Percentiles rank a stretch among this genome's conserved stretches.
phyloP scores from a whole-genome alignment of 2,113 vertebrate genomes.

The Vanacampus margaritifer region DNA sequence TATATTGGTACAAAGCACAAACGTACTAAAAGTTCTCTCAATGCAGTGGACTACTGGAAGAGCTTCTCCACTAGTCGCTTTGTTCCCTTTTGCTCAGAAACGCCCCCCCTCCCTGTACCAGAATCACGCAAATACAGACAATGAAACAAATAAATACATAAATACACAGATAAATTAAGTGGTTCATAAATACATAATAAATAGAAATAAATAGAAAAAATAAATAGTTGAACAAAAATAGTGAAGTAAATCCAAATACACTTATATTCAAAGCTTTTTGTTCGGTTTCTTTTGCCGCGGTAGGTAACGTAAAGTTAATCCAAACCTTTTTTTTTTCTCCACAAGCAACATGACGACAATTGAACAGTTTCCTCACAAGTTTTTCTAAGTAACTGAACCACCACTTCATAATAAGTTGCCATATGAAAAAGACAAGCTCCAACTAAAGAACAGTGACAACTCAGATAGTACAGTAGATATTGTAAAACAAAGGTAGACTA shows the following conservation, averaged over 20 bases:
- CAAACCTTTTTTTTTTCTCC: slow-evolving; percentile 77
- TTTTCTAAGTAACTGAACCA: slow-evolving; percentile 99
- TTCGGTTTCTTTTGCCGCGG: slow-evolving; percentile 78
- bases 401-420: slow-evolving; percentile 90
- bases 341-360: slow-evolving; percentile 99
- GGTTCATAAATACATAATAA: slow-evolving; percentile 73
- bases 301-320: slow-evolving; percentile 72
- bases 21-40: slow-evolving; percentile 99
- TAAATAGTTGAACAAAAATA: slow-evolving; percentile 71
- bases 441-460: slow-evolving; percentile 99
- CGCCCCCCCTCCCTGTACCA: slow-evolving; percentile 84
- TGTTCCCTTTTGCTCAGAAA: slow-evolving; percentile 98
- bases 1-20: slow-evolving; percentile 99
- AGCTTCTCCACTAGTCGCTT: slow-evolving; percentile 91
- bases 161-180: slow-evolving; percentile 72
- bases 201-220: slow-evolving; percentile 76
- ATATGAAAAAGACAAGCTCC: slow-evolving; percentile 95
- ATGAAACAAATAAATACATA: slow-evolving; percentile 77
- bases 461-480: slow-evolving; percentile 98
- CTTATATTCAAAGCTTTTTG: slow-evolving; percentile 75
- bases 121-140: slow-evolving; percentile 81
- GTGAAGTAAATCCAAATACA: slow-evolving; percentile 69
- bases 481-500: slow-evolving; percentile 97
- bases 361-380: slow-evolving; percentile 99
- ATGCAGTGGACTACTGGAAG: slow-evolving; percentile 98